Evolutionary conservation across 2,888 invertebrate species (phyloP).

Genomic region (Athripsodes cinereus): DNA sequence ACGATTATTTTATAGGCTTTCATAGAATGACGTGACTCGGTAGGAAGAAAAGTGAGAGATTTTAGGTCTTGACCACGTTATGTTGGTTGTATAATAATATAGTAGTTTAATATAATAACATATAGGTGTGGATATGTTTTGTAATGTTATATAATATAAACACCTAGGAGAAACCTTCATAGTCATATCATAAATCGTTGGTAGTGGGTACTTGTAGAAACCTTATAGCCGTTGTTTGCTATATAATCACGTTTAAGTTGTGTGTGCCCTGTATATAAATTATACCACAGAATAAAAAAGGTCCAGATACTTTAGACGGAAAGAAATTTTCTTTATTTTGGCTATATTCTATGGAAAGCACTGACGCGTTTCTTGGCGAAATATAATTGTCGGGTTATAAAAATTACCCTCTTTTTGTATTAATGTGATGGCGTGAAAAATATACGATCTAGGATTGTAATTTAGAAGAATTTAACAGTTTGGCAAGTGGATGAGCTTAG

Average conservation of each 20-base stretch:
- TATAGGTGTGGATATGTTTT: too few species aligned
- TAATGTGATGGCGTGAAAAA: not conserved
- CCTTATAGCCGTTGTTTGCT: conserved; percentile 9
- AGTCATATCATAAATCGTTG: conserved; percentile 9
- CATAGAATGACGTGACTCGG: too few species aligned
- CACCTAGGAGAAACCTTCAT: conserved; percentile 3
- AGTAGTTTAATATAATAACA: too few species aligned
- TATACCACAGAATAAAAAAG: not conserved
- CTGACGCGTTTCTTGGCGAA: not conserved
- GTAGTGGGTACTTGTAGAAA: conserved; percentile 1
- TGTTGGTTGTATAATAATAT: too few species aligned
- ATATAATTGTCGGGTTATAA: not conserved
- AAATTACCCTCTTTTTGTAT: not conserved
- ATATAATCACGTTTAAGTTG: conserved; percentile 9
- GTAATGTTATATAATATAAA: not conserved
- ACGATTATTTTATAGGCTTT: too few species aligned
- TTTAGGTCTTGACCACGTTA: too few species aligned
- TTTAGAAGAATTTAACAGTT: not conserved
- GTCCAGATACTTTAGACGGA: not conserved
- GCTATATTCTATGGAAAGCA: not conserved
- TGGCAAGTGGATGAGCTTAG: not conserved
- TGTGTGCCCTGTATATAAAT: conserved; percentile 2
- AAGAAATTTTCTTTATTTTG: not conserved
- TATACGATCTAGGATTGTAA: not conserved
- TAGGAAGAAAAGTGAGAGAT: too few species aligned